Base-by-base conservation (phyloP, 2,113 vertebrate genomes). In the Hemibates koningsi region DNA sequence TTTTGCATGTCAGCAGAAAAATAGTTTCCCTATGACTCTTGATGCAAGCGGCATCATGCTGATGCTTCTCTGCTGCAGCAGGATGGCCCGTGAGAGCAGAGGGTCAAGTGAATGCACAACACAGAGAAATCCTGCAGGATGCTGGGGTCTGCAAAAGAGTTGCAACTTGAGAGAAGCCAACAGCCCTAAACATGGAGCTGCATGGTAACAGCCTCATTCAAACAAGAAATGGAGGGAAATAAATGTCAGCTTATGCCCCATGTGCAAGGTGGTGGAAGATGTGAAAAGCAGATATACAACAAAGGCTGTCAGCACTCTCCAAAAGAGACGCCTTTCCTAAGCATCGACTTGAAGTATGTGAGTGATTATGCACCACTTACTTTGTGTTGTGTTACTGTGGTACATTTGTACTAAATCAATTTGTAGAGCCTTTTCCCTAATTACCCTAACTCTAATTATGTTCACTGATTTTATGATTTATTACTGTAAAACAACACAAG, bases 61-160 rank as follows among this genome's bases (percentile, higher is more conserved):
- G 53, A 78, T 78, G 71, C 45, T 32, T 34, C 63, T 85, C 41
- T 88, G 85, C 63, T 78, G 76, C 38, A 45, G 66, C 56, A 21
- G 27, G 21, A 54, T 82, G 89, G 19, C 9, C 43, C 12, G 27
- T 34, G 81, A 45, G 41, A 29, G 61, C 59, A 56, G 52, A 38
- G 83, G 83, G 79, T 88, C 89, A 88, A 82, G 78, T 79, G 6
- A 84, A 71, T 87, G 34, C 63, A 82, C 83, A 81, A 83, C 52
- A 79, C 12, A 24, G 32, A 78, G 19, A 82, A 78, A 88, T 87
- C 43, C 48, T 83, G 24, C 21, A 82, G 32, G 19, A 81, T 85
- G 43, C 80, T 89, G 36, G 29, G 61, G 19, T 85, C 32, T 81
- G 81, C 83, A 89, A 57, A 32, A 71, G 45, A 86, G 61, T 78